Conservation (phyloP, 2,113 vertebrate genomes). For the Otus sunia region DNA sequence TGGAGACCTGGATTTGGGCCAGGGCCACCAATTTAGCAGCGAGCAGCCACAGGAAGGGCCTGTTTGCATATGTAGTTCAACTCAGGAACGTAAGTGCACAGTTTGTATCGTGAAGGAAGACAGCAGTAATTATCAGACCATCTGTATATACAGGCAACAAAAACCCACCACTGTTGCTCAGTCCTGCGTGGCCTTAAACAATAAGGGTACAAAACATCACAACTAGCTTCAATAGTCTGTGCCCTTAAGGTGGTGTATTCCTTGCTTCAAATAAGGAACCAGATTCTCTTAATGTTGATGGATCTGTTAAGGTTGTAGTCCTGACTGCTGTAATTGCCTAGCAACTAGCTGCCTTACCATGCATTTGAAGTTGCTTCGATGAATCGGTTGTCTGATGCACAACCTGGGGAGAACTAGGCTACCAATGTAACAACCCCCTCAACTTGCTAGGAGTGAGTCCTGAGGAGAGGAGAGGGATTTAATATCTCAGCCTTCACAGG, state of each 20-base stretch:
- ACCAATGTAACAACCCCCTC: not conserved
- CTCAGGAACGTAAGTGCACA: accelerated
- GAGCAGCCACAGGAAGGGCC: not conserved
- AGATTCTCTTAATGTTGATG: not conserved
- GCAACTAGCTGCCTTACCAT: not conserved
- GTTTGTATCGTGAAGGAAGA: not conserved
- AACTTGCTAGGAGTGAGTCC: not conserved
- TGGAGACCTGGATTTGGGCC: not conserved
- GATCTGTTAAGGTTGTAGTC: not conserved
- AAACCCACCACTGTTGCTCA: not conserved
- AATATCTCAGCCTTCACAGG: not conserved
- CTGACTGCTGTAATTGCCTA: not conserved
- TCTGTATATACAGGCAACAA: not conserved
- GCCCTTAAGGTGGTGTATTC: not conserved
- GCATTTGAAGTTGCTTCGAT: not conserved
- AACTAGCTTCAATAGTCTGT: not conserved
- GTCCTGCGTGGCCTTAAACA: not conserved
- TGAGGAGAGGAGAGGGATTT: not conserved
- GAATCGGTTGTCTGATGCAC: not conserved
- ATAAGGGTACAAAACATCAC: not conserved
- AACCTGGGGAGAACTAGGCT: not conserved
- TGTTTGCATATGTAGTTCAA: not conserved
- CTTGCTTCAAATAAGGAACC: not conserved
- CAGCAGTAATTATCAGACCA: not conserved
- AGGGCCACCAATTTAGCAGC: not conserved